A percentile compares a stretch with the other conserved stretches of the same genome.
These are phyloP conservation scores for Crossaster papposus DNA, from an alignment of 53 echinoderm and acorn worm species.

Conservation along the genomic window DNA sequence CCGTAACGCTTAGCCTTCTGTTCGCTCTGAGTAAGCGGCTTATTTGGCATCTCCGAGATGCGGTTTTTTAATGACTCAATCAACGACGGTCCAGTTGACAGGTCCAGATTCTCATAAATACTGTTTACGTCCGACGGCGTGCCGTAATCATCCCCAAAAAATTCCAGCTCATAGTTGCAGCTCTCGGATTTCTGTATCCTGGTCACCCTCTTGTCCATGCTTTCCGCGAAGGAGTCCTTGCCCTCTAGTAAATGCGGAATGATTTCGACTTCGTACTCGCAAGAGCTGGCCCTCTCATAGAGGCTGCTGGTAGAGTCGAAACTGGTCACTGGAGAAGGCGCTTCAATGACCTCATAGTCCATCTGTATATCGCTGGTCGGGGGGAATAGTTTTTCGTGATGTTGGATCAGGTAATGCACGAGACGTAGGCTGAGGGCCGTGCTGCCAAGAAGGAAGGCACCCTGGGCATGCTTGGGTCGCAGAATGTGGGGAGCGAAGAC, in stretches of 20 bases:
- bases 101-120: conserved; percentile 88
- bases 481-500: conserved; percentile 95
- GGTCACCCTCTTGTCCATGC: conserved; percentile 47
- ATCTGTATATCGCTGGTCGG: conserved; percentile 78
- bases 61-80: conserved; percentile 76
- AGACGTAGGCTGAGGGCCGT: conserved; percentile 92
- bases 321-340: conserved; percentile 44
- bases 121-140: conserved; percentile 66
- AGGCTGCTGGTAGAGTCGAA: conserved; percentile 56
- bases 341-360: conserved; percentile 66
- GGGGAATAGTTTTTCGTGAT: conserved; percentile 86
- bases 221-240: conserved; percentile 34
- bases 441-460: conserved; percentile 80
- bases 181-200: conserved; percentile 51
- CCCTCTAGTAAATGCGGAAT: conserved; percentile 23
- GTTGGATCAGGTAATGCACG: conserved; percentile 87
- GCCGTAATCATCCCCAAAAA: conserved; percentile 45
- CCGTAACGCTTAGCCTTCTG: conserved; percentile 90
- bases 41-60: conserved; percentile 74
- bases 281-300: conserved; percentile 56
- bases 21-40: conserved; percentile 70
- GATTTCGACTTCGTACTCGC: conserved; percentile 58
- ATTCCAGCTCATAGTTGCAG: conserved; percentile 52
- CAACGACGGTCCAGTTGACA: conserved; percentile 68
- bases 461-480: conserved; percentile 89